Evolutionary conservation across 2,113 vertebrate genomes (phyloP).

Genomic region (Tyrannus savana): DNA sequence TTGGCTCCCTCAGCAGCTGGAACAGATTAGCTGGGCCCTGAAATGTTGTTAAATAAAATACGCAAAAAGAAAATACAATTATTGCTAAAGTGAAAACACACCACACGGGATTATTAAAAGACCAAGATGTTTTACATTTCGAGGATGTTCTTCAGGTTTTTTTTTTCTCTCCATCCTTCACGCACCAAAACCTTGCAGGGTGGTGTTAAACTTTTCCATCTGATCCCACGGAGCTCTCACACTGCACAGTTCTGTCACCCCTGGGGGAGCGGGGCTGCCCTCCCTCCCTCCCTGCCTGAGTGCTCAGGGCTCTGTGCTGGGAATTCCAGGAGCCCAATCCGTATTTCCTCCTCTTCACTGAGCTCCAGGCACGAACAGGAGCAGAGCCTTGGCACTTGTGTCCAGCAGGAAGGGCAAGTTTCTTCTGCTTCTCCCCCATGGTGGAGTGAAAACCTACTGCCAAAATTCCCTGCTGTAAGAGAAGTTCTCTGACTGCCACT

Average conservation of each 20-base stretch:
- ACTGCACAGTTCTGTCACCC: neutral
- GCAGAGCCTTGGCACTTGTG: neutral
- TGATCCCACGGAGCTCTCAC: neutral
- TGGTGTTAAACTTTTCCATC: constrained; percentile 49
- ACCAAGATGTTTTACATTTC: constrained; percentile 82
- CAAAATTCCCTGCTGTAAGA: neutral
- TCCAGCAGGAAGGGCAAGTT: neutral
- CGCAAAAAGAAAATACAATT: constrained; percentile 95
- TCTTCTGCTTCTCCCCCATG: neutral
- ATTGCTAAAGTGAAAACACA: constrained; percentile 92
- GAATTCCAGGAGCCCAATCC: neutral
- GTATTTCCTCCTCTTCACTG: rapidly evolving
- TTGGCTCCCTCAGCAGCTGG: constrained; percentile 83
- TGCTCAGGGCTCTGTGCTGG: neutral
- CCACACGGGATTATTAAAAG: constrained; percentile 85
- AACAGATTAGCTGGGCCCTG: constrained; percentile 85
- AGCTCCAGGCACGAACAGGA: rapidly evolving
- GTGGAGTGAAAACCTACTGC: neutral
- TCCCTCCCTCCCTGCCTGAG: neutral
- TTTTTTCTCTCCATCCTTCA: neutral
- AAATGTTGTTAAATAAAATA: constrained; percentile 91
- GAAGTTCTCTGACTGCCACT: neutral
- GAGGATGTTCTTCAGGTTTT: constrained; percentile 69
- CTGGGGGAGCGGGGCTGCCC: neutral
- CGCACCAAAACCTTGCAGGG: constrained; percentile 28